phyloP scores from a whole-genome alignment of 2,113 vertebrate genomes.

The Tragelaphus buxtoni region DNA sequence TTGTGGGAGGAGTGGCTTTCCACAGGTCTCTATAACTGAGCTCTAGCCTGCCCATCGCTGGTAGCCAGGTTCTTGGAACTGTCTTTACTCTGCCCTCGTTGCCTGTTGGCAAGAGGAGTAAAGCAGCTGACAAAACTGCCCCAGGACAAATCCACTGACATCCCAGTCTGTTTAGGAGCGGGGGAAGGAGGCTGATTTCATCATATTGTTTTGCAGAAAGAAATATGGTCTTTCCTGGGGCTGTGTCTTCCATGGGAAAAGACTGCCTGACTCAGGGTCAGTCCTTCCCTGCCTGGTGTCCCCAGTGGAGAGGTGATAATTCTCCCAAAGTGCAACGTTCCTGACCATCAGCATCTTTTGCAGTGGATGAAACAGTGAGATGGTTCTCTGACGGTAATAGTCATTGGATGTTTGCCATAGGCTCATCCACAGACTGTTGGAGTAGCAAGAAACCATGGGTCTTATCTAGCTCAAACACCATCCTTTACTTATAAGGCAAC shows the following conservation, averaged over 20 bases:
- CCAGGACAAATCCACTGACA: background rate
- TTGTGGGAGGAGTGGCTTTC: background rate
- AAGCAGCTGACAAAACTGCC: background rate
- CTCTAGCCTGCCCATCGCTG: accelerated
- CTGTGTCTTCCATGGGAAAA: background rate
- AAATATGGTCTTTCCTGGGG: background rate
- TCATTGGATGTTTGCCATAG: conserved; percentile 48
- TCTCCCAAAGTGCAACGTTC: conserved; percentile 57
- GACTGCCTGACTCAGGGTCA: background rate
- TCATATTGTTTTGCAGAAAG: background rate
- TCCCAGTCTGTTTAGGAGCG: background rate
- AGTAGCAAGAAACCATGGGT: background rate
- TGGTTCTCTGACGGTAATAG: conserved; percentile 48
- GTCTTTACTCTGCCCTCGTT: background rate
- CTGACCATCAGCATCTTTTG: conserved; percentile 64
- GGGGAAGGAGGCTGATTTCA: background rate
- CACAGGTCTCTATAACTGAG: background rate
- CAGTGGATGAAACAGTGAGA: conserved; percentile 64
- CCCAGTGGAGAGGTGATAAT: conserved; percentile 39
- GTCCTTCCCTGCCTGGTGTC: background rate
- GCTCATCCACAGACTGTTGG: background rate
- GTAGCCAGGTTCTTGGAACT: background rate
- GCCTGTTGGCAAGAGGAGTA: background rate
- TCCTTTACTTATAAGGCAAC: background rate
- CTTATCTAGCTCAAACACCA: background rate